These are phyloP conservation scores for Xenentodon cancila DNA, from an alignment of 2,797 vertebrate genomes.

Conservation along the genomic window DNA sequence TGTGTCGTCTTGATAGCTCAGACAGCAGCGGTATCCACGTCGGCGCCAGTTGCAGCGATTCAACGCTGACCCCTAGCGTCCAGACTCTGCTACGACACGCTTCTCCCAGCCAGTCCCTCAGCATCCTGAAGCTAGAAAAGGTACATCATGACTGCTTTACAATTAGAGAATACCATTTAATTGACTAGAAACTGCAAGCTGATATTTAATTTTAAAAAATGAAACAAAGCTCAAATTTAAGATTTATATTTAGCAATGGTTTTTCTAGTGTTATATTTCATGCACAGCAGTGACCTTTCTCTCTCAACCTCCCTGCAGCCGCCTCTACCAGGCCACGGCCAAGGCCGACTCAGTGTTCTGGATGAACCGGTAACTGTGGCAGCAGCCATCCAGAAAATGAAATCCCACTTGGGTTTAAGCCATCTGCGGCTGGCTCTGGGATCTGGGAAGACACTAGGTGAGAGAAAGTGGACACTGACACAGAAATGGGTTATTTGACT, in stretches of 20 bases:
- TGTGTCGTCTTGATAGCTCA: slow-evolving; percentile 67
- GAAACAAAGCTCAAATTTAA: no score
- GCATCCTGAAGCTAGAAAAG: slow-evolving; percentile 88
- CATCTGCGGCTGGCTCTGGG: slow-evolving; percentile 92
- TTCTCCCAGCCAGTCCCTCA: slow-evolving; percentile 74
- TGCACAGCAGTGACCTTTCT: background rate
- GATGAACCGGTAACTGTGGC: slow-evolving; percentile 80
- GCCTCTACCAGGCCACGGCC: slow-evolving; percentile 86
- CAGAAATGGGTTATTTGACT: background rate
- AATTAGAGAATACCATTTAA: background rate
- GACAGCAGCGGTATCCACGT: slow-evolving; percentile 79
- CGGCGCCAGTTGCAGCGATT: slow-evolving; percentile 86
- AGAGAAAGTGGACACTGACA: slow-evolving; percentile 9
- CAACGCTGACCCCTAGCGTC: slow-evolving; percentile 84
- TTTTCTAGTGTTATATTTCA: background rate
- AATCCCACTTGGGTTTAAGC: slow-evolving; percentile 85
- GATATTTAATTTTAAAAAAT: no score
- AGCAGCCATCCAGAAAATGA: slow-evolving; percentile 84
- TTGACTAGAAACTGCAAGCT: background rate
- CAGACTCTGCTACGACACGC: slow-evolving; percentile 81
- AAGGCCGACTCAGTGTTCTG: slow-evolving; percentile 88
- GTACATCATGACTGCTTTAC: slow-evolving; percentile 65
- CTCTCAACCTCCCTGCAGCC: slow-evolving; percentile 70
- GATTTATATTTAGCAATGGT: background rate
- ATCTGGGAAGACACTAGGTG: slow-evolving; percentile 81